Conservation (phyloP, 2,113 vertebrate genomes). For the Dromiciops gliroides region DNA sequence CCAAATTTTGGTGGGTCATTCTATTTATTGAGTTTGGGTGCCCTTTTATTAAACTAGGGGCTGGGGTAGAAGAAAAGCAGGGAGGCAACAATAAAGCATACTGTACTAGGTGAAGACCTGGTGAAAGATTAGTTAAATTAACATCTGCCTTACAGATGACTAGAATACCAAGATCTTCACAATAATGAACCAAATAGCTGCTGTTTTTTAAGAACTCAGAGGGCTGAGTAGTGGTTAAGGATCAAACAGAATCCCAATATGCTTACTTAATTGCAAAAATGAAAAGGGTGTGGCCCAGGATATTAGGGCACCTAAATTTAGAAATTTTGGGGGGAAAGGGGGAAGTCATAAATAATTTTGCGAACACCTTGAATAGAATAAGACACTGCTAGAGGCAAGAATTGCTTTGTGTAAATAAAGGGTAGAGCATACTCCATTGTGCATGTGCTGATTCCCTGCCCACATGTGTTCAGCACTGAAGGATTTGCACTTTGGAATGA, state of each 20-base stretch:
- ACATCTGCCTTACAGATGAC: conserved; percentile 25
- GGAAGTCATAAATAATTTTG: conserved; percentile 13
- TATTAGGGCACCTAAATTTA: neutral
- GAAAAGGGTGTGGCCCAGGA: neutral
- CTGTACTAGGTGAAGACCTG: neutral
- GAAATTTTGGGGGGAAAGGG: neutral
- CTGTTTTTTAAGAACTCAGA: conserved; percentile 31
- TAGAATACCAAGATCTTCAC: neutral
- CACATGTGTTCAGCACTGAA: neutral
- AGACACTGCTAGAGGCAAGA: neutral
- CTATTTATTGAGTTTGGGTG: neutral
- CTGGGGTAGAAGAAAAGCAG: neutral
- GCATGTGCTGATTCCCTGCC: neutral
- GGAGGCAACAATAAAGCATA: conserved; percentile 14
- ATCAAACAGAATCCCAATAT: conserved; percentile 13
- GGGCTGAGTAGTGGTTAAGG: neutral
- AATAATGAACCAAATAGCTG: neutral
- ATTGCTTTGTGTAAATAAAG: neutral
- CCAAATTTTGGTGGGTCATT: conserved; percentile 6
- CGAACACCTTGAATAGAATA: conserved; percentile 1
- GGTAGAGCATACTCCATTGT: neutral
- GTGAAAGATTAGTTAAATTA: conserved; percentile 31
- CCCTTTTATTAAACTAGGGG: conserved; percentile 9
- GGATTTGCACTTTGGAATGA: neutral
- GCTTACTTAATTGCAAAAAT: neutral